Evolutionary conservation across 2,113 vertebrate species (phyloP).

Genomic region (Ciconia stormi): DNA sequence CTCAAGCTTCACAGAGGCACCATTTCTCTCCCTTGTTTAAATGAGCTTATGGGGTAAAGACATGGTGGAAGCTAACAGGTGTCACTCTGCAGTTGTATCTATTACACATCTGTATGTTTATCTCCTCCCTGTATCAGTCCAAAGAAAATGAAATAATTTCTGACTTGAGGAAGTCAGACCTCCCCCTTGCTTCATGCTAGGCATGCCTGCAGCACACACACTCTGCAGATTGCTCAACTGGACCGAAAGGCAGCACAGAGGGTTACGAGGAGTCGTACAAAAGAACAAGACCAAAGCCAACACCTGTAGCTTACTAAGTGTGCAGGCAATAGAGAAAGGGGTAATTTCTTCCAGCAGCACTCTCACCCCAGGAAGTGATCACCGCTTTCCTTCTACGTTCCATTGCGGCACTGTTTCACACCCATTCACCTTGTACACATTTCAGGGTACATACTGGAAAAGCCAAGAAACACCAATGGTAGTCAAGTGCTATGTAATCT

Average conservation of each 20-base stretch:
- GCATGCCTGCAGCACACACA: background rate
- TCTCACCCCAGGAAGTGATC: background rate
- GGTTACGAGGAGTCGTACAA: accelerated
- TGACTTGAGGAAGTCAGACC: background rate
- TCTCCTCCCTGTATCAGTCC: background rate
- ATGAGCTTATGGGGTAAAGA: background rate
- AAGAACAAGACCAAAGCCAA: background rate
- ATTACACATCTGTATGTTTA: background rate
- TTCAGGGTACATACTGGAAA: background rate
- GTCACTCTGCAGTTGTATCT: background rate
- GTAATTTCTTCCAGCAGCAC: background rate
- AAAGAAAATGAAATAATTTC: background rate
- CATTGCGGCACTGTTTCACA: accelerated
- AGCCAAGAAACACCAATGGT: background rate
- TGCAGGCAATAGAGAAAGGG: background rate
- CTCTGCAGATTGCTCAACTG: background rate
- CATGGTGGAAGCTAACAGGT: background rate
- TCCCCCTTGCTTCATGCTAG: background rate
- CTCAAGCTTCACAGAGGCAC: background rate
- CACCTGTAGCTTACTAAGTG: background rate
- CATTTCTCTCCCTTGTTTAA: background rate
- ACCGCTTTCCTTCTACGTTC: background rate
- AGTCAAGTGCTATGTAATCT: background rate
- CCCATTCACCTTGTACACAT: accelerated
- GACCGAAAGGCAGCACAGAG: background rate